phyloP scores from a whole-genome alignment of 2,113 vertebrate genomes.

The Brachyistius frenatus region DNA sequence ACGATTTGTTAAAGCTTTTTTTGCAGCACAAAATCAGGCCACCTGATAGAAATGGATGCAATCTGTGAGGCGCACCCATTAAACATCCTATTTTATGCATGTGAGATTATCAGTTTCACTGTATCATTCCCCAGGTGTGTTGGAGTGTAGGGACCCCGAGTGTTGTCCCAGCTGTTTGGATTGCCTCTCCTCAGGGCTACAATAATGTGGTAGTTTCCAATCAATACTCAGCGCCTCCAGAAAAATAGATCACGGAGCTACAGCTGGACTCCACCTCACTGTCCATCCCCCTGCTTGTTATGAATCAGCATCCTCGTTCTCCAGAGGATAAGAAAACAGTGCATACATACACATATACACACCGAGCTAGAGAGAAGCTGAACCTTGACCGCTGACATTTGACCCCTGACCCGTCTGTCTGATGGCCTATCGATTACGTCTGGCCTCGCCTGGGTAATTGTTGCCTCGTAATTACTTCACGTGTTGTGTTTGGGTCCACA shows the following conservation, averaged over 20 bases:
- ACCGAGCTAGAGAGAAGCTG: constrained; percentile 57
- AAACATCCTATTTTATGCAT: constrained; percentile 28
- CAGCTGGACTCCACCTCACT: constrained; percentile 68
- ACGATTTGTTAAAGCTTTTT: background rate
- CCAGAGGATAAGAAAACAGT: constrained; percentile 45
- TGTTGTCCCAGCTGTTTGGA: constrained; percentile 73
- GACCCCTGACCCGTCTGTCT: constrained; percentile 83
- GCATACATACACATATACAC: constrained; percentile 54
- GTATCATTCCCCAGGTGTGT: constrained; percentile 47
- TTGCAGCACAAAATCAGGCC: constrained; percentile 7
- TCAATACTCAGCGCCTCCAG: constrained; percentile 77
- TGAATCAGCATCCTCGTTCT: constrained; percentile 80
- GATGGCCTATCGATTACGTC: constrained; percentile 88
- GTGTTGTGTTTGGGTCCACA: constrained; percentile 62
- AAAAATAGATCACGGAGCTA: constrained; percentile 65
- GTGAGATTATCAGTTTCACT: constrained; percentile 17
- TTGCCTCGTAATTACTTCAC: constrained; percentile 80
- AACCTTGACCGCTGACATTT: constrained; percentile 81
- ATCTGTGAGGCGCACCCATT: background rate
- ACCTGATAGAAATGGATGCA: constrained; percentile 26
- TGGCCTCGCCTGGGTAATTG: constrained; percentile 79
- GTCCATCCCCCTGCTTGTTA: constrained; percentile 68
- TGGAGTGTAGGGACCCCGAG: constrained; percentile 52
- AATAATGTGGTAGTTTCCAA: constrained; percentile 67
- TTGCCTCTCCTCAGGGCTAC: constrained; percentile 70